Conservation (phyloP, 2,113 vertebrate genomes). For the Phaethon lepturus region DNA sequence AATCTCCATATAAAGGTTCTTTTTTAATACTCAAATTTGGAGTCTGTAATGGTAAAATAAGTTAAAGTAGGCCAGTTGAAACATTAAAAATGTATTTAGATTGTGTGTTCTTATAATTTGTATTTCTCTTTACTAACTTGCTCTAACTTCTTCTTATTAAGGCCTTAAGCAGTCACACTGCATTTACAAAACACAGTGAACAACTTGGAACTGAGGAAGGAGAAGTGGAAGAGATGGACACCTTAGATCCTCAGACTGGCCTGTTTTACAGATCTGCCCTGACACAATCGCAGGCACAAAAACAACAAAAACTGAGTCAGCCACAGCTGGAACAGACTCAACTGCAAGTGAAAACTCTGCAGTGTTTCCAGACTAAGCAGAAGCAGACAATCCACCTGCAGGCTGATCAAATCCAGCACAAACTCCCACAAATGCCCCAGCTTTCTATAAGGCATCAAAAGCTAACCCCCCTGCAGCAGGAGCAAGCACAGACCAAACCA, state of each 20-base stretch:
- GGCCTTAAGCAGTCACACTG: slow-evolving; percentile 83
- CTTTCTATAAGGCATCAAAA: slow-evolving; percentile 86
- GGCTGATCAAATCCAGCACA: slow-evolving; percentile 83
- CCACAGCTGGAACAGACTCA: slow-evolving; percentile 83
- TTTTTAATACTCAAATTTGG: background rate
- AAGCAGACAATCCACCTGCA: slow-evolving; percentile 83
- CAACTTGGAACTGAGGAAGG: slow-evolving; percentile 86
- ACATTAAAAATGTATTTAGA: background rate
- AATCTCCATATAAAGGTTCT: background rate
- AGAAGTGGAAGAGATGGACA: slow-evolving; percentile 94
- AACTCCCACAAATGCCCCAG: slow-evolving; percentile 82
- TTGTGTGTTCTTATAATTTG: background rate
- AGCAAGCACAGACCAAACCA: slow-evolving; percentile 81
- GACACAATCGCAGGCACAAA: slow-evolving; percentile 76
- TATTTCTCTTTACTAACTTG: slow-evolving; percentile 40
- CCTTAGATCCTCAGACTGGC: slow-evolving; percentile 96
- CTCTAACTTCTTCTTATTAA: slow-evolving; percentile 69
- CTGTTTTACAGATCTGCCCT: slow-evolving; percentile 93
- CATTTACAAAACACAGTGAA: slow-evolving; percentile 82
- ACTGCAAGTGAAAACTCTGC: slow-evolving; percentile 83
- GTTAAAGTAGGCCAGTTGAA: background rate
- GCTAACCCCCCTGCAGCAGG: slow-evolving; percentile 78
- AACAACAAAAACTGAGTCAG: slow-evolving; percentile 78
- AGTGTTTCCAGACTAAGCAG: slow-evolving; percentile 86
- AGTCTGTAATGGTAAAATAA: background rate